These are phyloP conservation scores for Scelioninae gen. 2 DNA, from an alignment of 2,888 invertebrate genomes.

Conservation along the genomic window DNA sequence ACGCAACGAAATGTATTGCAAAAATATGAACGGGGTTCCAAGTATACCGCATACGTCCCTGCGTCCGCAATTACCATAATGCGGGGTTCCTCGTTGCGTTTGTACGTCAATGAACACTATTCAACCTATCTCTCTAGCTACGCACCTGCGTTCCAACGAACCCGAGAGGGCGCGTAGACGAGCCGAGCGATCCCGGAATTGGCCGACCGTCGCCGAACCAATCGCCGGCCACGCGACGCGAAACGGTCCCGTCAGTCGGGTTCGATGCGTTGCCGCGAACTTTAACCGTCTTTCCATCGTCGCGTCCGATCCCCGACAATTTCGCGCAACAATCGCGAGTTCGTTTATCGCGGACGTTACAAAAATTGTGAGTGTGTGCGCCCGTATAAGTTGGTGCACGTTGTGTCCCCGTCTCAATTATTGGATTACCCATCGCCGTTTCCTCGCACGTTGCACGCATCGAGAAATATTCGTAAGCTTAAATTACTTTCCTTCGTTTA, in stretches of 20 bases:
- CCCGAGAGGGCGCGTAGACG: slow-evolving; percentile 48
- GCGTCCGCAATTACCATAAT: slow-evolving; percentile 32
- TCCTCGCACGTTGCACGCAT: slow-evolving; percentile 9
- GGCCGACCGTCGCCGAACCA: slow-evolving; percentile 37
- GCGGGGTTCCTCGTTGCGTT: slow-evolving; percentile 31
- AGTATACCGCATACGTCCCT: not conserved
- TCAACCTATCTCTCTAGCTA: slow-evolving; percentile 44
- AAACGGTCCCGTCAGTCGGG: slow-evolving; percentile 57
- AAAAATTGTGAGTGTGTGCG: slow-evolving; percentile 36
- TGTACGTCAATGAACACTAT: slow-evolving; percentile 45
- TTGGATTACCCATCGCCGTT: slow-evolving; percentile 27
- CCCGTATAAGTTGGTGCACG: slow-evolving; percentile 10
- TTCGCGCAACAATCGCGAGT: slow-evolving; percentile 20
- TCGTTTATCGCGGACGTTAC: slow-evolving; percentile 2
- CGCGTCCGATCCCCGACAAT: slow-evolving; percentile 21
- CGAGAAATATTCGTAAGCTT: slow-evolving; percentile 14
- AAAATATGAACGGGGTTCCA: not conserved
- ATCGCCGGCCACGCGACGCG: slow-evolving; percentile 61
- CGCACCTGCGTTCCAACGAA: slow-evolving; percentile 59
- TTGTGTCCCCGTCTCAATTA: slow-evolving; percentile 28
- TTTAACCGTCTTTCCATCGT: slow-evolving; percentile 47
- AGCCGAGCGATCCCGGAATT: slow-evolving; percentile 10
- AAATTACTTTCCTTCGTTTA: slow-evolving; percentile 3
- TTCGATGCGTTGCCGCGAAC: slow-evolving; percentile 57
- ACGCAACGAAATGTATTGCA: too few relatives aligned